Base-by-base conservation (phyloP, 2,888 invertebrate species). In the Isotomurus palustris region DNA sequence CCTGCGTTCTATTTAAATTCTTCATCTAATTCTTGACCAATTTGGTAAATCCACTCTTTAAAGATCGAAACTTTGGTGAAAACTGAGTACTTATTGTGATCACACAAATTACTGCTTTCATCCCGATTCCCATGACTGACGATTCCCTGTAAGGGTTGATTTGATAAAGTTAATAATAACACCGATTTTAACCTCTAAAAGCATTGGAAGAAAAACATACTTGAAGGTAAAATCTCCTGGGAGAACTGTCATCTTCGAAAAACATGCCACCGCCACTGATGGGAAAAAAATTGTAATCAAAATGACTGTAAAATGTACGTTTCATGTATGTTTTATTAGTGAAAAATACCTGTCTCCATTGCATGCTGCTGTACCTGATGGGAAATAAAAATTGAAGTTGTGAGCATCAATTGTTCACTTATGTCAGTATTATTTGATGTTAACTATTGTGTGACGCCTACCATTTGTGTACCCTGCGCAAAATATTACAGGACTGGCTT, bases 381-480 rank as follows among this genome's bases (percentile, higher is more conserved):
- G 4, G 14, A 28, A 53, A 35, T 35, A 25, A 27, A 38, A 14
- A 29, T 17, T 35, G 8, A 44, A 44, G 12, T 55, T 21, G 4
- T 29, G n/a, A n/a, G n/a, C n/a, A n/a, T n/a, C n/a, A n/a, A n/a
- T n/a, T 5, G 22, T 22, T 27, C 47, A 47, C 12, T 43, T 43
- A 22, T 43, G 43, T 22, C 22, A 43, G 14, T 10, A 10, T 14
- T 8, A 14, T 32, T 10, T 32, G 14, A 32, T 32, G 14, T 14
- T 10, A 32, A 32, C 14, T 10, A 32, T 32, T 8, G 14, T 32
- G 32, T 10, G 32, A 32, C 8, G 14, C 22, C n/a, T 58, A 56
- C 63, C 61, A 49, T 67, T 67, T 36, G 56, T 60, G 27, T 49
- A 62, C 8, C 67, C 67, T 22, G 67, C 64, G 35, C 67, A 67